Evolutionary conservation across 2,113 vertebrate species (phyloP).

Genomic region (Spea multiplicata): DNA sequence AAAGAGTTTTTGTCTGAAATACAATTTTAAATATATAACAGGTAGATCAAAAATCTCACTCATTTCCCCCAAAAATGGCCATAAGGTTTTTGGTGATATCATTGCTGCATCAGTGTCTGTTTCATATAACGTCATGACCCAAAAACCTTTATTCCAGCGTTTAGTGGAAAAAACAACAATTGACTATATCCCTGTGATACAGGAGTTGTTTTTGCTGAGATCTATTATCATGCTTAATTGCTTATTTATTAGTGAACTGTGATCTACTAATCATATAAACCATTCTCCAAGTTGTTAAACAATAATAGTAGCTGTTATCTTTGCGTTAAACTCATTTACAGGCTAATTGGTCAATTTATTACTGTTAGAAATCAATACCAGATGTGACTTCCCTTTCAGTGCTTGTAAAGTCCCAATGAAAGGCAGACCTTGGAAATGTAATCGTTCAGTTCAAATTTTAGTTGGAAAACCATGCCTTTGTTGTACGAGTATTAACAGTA

Average conservation of each 20-base stretch:
- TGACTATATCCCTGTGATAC: background rate
- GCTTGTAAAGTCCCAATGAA: background rate
- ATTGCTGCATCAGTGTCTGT: too few species aligned
- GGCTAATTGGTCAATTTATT: conserved; percentile 5
- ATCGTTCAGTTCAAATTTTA: background rate
- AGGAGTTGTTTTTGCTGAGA: background rate
- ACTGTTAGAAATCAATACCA: background rate
- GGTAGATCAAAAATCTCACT: too few species aligned
- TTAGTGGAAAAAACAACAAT: too few species aligned
- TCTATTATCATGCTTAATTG: background rate
- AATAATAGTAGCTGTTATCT: background rate
- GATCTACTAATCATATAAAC: background rate
- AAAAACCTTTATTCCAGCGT: too few species aligned
- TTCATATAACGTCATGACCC: too few species aligned
- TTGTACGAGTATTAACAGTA: too few species aligned
- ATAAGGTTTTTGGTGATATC: too few species aligned
- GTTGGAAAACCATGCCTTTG: too few species aligned
- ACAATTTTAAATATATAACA: too few species aligned
- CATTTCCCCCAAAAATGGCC: too few species aligned
- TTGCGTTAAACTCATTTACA: background rate
- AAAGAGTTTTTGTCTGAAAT: too few species aligned
- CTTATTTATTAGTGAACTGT: conserved; percentile 1
- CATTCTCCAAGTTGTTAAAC: background rate
- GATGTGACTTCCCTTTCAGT: background rate
- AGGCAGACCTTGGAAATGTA: background rate